phyloP scores from a whole-genome alignment of 2,888 invertebrate genomes.

The Hirtodrosophila confusa region DNA sequence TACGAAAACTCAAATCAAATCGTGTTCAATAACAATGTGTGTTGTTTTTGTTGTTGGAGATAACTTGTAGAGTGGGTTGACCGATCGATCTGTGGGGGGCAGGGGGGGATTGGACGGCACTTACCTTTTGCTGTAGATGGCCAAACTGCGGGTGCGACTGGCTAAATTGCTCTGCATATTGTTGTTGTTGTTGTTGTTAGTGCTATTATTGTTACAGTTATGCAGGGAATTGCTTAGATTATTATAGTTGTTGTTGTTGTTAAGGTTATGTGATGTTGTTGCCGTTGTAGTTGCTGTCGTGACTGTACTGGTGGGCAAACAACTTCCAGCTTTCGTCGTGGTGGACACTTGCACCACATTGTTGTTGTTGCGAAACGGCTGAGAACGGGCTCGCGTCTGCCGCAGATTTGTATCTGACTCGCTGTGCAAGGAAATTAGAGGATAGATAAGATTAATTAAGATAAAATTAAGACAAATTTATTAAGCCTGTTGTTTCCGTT shows the following conservation, averaged over 20 bases:
- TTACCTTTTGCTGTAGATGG: conserved; percentile 84
- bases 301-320: conserved; percentile 39
- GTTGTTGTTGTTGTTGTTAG: conserved; percentile 66
- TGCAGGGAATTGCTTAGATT: conserved; percentile 57
- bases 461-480: not conserved
- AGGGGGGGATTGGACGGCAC: conserved; percentile 43
- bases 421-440: conserved; percentile 32
- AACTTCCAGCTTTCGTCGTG: conserved; percentile 29
- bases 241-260: conserved; percentile 56
- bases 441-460: not conserved
- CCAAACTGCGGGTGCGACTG: conserved; percentile 82
- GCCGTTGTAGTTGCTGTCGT: conserved; percentile 29
- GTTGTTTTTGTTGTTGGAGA: conserved; percentile 6
- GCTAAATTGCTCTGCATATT: conserved; percentile 56
- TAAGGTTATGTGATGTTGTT: conserved; percentile 42
- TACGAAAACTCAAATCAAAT: conserved; percentile 32
- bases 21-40: conserved; percentile 11
- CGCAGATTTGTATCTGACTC: conserved; percentile 77
- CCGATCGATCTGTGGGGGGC: not conserved
- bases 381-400: conserved; percentile 84
- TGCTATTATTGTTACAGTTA: conserved; percentile 63
- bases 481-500: no score
- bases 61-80: conserved; percentile 4
- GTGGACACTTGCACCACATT: conserved; percentile 43
- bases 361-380: conserved; percentile 84